Percentiles rank a stretch among this genome's conserved stretches.
Conservation (phyloP, 64 coral and sea anemone species). For the Acropora tenuis region DNA sequence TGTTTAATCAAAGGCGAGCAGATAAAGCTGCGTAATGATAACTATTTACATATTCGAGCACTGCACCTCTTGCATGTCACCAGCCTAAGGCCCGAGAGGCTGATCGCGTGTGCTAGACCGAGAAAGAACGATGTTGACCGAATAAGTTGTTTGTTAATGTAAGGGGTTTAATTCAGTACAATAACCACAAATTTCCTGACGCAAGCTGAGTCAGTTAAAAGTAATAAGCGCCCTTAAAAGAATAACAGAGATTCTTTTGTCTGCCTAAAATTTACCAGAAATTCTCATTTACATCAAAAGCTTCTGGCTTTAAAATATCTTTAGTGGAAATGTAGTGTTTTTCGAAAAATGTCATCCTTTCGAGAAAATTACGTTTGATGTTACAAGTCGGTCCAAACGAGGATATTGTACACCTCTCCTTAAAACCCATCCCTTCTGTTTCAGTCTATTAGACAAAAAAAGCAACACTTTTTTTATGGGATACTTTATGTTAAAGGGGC, state of each 20-base stretch:
- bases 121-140: background rate
- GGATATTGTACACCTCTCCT: too few species aligned
- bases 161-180: background rate
- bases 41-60: background rate
- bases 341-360: background rate
- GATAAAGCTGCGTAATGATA: background rate
- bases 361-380: too few species aligned
- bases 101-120: constrained; percentile 25
- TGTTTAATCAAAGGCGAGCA: background rate
- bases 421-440: too few species aligned
- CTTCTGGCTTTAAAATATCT: too few species aligned
- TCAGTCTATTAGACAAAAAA: too few species aligned
- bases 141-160: constrained; percentile 6
- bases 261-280: too few species aligned
- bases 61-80: background rate
- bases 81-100: background rate
- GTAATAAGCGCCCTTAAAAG: background rate
- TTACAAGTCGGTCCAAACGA: too few species aligned
- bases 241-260: too few species aligned
- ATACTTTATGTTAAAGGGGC: too few species aligned
- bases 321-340: too few species aligned
- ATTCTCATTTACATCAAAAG: too few species aligned
- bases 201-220: background rate
- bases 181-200: background rate
- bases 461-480: too few species aligned